phyloP scores from a whole-genome alignment of 2,113 vertebrate species.

The Pelodiscus sinensis region DNA sequence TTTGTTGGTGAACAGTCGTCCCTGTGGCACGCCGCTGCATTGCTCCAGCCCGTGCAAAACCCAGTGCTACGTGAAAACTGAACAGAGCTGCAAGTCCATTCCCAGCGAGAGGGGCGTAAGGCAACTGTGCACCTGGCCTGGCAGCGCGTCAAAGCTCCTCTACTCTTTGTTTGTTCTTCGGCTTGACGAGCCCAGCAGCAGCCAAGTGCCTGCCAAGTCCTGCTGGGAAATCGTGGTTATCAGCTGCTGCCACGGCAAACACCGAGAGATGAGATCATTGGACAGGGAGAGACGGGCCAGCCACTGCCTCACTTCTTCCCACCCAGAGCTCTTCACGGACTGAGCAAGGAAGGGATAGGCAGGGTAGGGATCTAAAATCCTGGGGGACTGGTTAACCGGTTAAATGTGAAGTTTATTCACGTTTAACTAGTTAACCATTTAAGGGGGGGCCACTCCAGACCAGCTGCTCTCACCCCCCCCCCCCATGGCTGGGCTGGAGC shows the following conservation, averaged over 20 bases:
- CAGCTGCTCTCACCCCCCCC: no score
- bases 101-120: background rate
- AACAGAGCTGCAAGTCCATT: background rate
- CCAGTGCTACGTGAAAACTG: background rate
- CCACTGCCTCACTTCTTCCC: background rate
- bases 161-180: background rate
- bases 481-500: no score
- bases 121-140: background rate
- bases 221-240: background rate
- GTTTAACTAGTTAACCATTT: no score
- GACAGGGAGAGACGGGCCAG: background rate
- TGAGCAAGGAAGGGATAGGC: background rate
- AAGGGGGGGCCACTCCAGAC: no score
- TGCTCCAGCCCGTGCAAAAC: no score
- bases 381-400: no score
- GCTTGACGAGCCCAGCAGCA: background rate
- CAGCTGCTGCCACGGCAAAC: background rate
- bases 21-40: no score
- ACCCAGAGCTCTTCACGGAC: no score
- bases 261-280: background rate
- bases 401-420: no score
- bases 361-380: no score
- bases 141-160: background rate
- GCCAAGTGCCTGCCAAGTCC: background rate
- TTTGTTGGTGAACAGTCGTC: background rate